Percentiles rank a stretch among this genome's conserved stretches.
Conservation (phyloP, 2,113 vertebrate species). For the Steatornis caripensis region DNA sequence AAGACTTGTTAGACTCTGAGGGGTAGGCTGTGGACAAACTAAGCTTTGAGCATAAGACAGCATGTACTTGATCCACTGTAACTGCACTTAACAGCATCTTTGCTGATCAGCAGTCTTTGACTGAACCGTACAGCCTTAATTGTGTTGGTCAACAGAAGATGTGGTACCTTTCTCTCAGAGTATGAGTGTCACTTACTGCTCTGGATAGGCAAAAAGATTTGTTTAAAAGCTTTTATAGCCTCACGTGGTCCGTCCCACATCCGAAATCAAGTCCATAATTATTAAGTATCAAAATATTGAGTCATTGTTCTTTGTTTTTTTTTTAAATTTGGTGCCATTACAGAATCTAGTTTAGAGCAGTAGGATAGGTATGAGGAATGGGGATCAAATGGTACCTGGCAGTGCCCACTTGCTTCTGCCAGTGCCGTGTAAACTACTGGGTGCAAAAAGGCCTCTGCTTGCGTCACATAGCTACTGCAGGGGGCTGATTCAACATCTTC, state of each 20-base stretch:
- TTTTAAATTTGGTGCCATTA: neutral
- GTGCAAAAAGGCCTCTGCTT: neutral
- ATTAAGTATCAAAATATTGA: neutral
- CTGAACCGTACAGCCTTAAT: neutral
- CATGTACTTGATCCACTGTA: neutral
- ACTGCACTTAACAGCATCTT: neutral
- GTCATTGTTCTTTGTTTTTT: neutral
- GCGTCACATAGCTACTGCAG: neutral
- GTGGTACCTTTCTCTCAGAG: neutral
- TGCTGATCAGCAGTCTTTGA: neutral
- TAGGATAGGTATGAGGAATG: neutral
- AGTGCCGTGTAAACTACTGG: neutral
- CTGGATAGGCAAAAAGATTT: neutral
- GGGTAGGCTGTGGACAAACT: neutral
- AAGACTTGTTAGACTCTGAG: neutral
- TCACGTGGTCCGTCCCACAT: neutral
- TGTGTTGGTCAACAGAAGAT: rapidly evolving
- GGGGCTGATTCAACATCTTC: neutral
- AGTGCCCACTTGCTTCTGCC: neutral
- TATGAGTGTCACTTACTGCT: neutral
- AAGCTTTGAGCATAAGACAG: neutral
- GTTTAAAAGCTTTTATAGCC: neutral
- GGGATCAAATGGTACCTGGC: neutral
- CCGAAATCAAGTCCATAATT: neutral
- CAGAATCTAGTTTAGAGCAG: neutral